phyloP scores from a whole-genome alignment of 2,888 invertebrate genomes.

The Conomelus anceps region DNA sequence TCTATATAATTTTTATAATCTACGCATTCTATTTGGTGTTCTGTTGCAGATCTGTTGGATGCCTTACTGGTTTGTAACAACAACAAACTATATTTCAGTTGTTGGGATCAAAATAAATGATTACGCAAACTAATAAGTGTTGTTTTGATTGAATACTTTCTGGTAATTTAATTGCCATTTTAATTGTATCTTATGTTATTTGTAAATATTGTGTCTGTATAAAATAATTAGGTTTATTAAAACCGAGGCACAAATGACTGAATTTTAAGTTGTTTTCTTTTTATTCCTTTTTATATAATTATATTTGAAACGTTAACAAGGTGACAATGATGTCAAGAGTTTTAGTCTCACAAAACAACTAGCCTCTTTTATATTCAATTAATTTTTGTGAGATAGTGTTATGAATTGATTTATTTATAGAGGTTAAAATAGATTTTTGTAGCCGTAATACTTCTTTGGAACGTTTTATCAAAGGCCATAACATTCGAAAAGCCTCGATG shows the following conservation, averaged over 20 bases:
- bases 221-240: slow-evolving; percentile 7
- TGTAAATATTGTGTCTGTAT: slow-evolving; percentile 11
- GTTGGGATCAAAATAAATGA: slow-evolving; percentile 10
- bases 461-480: no score
- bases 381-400: no score
- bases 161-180: not conserved
- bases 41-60: slow-evolving; percentile 8
- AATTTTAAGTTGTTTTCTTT: not conserved
- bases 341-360: no score
- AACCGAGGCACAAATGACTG: slow-evolving; percentile 8
- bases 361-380: no score
- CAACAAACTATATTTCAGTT: not conserved
- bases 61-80: slow-evolving; percentile 8
- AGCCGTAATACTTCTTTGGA: no score
- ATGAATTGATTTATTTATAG: no score
- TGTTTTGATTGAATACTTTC: not conserved
- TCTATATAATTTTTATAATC: not conserved
- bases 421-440: no score
- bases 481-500: no score
- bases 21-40: not conserved
- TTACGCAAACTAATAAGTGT: not conserved
- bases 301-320: no score
- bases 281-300: not conserved
- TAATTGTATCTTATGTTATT: not conserved
- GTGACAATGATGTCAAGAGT: no score